phyloP scores from a whole-genome alignment of 2,888 invertebrate species.

The Dioctria rufipes region DNA sequence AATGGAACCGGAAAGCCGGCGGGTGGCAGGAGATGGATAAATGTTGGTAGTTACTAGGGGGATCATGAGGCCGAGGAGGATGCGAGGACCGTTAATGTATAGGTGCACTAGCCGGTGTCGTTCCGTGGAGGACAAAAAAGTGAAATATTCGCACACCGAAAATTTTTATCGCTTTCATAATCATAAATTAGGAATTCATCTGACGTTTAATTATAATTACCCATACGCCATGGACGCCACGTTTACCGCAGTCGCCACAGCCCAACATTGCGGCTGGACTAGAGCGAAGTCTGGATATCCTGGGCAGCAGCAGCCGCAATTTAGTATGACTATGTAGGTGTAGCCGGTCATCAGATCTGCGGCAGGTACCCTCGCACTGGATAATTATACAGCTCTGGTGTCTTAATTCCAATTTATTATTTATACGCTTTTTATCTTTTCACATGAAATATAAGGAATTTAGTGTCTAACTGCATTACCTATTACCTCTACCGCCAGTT shows the following conservation, averaged over 20 bases:
- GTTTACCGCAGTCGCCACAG: slow-evolving; percentile 43
- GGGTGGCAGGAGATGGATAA: slow-evolving; percentile 1
- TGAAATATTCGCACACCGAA: slow-evolving; percentile 45
- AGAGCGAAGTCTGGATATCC: slow-evolving; percentile 30
- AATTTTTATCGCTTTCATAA: slow-evolving; percentile 60
- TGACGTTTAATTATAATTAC: slow-evolving; percentile 60
- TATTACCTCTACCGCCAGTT: no score
- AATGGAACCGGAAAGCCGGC: neutral
- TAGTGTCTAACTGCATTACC: neutral
- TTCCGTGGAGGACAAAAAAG: slow-evolving; percentile 15
- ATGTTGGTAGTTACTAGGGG: neutral
- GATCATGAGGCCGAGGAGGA: slow-evolving; percentile 17
- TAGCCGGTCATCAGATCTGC: slow-evolving; percentile 1
- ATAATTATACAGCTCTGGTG: slow-evolving; percentile 26
- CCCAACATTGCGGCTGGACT: slow-evolving; percentile 37
- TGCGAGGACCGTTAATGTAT: slow-evolving; percentile 25
- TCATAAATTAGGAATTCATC: slow-evolving; percentile 60
- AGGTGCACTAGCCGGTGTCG: slow-evolving; percentile 28
- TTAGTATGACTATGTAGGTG: slow-evolving; percentile 14
- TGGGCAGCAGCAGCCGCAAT: slow-evolving; percentile 26
- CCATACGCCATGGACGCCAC: slow-evolving; percentile 46
- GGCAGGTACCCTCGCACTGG: slow-evolving; percentile 9
- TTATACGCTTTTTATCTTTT: slow-evolving; percentile 35
- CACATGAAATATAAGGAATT: slow-evolving; percentile 2
- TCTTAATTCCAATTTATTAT: slow-evolving; percentile 35